Evolutionary conservation across 2,888 invertebrate genomes (phyloP), one percentile per base, ranked within the genome.

Genomic region (Drosophila sordidapex): DNA sequence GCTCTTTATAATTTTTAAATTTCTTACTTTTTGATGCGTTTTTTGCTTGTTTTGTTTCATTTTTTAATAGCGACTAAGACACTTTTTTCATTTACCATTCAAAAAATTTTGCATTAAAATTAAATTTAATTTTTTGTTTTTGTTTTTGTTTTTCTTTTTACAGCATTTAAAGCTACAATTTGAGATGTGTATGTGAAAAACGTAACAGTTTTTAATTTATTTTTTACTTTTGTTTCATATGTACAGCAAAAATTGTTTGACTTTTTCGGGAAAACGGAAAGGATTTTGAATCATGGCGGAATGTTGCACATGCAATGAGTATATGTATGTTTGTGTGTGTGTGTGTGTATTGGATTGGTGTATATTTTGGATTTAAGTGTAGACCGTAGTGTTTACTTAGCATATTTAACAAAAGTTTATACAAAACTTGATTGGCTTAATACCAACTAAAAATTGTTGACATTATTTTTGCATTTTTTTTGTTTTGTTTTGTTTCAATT

Each of bases 31-130:
- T 74, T 81, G 73, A 76, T 75, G 77, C 61, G 52, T 79, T 81
- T 81, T 63, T 65, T 61, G 46, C 46, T 46, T 46, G 15, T n/a
- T 64, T 56, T 51, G 60, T 68, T 54, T 58, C 68, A 40, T 70
- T 49, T 51, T 70, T 73, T 83, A 70, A 80, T 82, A 78, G 90
- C 90, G 90, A 91, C 90, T 91, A 90, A 90, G 91, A 90, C 90
- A 90, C 90, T 90, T 90, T 83, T 83, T 79, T 75, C 71, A 73
- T 77, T 73, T 72, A 79, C 73, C 61, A 65, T 81, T 79, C 71
- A 74, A 78, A 73, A 73, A 78, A 72, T 70, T 74, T 81, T 65
- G 70, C 74, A 51, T 70, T 70, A 56, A 70, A 74, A 68, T 72
- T 74, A 69, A 31, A 56, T 62, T 57, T 27, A 67, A 69, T 7